Evolutionary conservation across 1,140 invertebrate species (phyloP).

Genomic region (Drosophila setifemur): DNA sequence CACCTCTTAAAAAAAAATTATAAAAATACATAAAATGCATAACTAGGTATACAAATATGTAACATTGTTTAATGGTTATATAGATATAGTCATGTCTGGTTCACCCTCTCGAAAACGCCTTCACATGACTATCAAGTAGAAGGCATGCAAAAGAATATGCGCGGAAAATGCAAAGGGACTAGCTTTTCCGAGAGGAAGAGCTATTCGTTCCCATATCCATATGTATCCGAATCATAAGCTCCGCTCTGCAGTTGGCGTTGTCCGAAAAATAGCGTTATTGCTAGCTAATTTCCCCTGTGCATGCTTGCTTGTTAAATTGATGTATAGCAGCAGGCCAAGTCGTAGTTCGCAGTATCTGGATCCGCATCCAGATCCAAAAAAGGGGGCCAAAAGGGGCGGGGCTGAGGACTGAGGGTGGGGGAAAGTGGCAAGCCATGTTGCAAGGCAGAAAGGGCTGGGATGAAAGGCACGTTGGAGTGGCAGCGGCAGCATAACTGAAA

Average conservation of each 20-base stretch:
- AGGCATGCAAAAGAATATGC: conserved; percentile 2
- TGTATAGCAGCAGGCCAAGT: conserved; percentile 52
- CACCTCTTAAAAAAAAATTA: too few relatives aligned
- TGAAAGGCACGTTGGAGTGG: not conserved
- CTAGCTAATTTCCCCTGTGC: conserved; percentile 76
- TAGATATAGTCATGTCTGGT: too few relatives aligned
- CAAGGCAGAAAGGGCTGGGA: not conserved
- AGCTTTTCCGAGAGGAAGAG: too few relatives aligned
- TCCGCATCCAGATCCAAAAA: not conserved
- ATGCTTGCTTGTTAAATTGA: conserved; percentile 79
- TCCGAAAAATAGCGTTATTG: conserved; percentile 68
- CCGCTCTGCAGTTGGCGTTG: conserved; percentile 48
- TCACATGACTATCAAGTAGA: too few relatives aligned
- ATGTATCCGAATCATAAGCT: conserved; percentile 42
- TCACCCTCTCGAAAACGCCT: too few relatives aligned
- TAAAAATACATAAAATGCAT: too few relatives aligned
- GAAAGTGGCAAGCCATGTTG: conserved; percentile 55
- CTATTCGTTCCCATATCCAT: not conserved
- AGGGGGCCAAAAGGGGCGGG: too few relatives aligned
- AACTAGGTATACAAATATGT: too few relatives aligned
- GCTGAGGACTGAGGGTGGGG: not conserved
- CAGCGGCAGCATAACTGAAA: conserved; percentile 51
- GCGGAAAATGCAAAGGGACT: conserved; percentile 9
- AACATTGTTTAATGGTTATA: too few relatives aligned
- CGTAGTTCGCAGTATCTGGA: too few relatives aligned